Evolutionary conservation across 2,888 invertebrate species (phyloP), one percentile per base, ranked within the genome.

Genomic region (Andrena chrysosceles): DNA sequence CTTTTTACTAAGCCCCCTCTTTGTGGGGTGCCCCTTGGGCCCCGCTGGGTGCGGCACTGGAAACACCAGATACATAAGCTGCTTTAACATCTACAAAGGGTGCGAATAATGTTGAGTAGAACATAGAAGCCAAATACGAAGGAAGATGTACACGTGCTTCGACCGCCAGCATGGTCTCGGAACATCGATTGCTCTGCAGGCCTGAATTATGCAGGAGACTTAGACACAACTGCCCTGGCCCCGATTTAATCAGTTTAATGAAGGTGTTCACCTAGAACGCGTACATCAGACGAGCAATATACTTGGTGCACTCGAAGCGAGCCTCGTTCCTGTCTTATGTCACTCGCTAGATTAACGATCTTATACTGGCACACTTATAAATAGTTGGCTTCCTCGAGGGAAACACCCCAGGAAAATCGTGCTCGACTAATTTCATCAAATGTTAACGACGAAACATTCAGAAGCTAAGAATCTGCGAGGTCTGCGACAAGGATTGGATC

Each of bases 231-330:
- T 77, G 8, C 48, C 68, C 68, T 56, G 48, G 26, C 48, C 67
- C 48, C 49, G 77, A 79, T 77, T 77, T 77, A 77, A 79, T 79
- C 77, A 77, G 64, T 77, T 70, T 70, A 77, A 79, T 64, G 69
- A 79, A 79, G 48, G 77, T 79, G 68, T 79, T 79, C 79, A 77
- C 79, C 64, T 79, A 64, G 35, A 20, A 69, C 56, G 59, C n/a
- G 49, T 35, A n/a, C 77, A 59, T 69, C 56, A 59, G 35, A 64
- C 64, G 63, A 49, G 77, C 77, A 59, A 70, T 79, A 69, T 69
- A 79, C 69, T 59, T 49, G 63, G 23, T 59, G 64, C 64, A 33
- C 78, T 69, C 63, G 68, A 52, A 79, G 64, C 48, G 49, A 23
- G 10, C 63, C 49, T 59, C 59, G 79, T 76, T 76, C 68, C 48